Evolutionary conservation across 2,888 invertebrate genomes (phyloP).

Genomic region (Andrena haemorrhoa): DNA sequence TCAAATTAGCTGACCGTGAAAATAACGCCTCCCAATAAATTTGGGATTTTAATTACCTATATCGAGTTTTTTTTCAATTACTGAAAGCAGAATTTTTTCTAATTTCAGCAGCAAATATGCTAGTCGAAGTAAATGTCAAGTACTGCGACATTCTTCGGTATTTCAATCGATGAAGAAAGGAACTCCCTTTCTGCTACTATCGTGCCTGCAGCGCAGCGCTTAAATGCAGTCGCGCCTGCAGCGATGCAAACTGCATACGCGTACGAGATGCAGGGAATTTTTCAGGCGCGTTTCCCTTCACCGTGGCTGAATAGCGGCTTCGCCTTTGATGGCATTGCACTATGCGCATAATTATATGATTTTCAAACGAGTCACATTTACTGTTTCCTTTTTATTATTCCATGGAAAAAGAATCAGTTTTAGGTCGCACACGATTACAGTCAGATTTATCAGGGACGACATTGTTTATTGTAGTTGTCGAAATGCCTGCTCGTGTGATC

Average conservation of each 20-base stretch:
- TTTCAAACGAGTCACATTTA: conserved; percentile 13
- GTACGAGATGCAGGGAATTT: conserved; percentile 24
- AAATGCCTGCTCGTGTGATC: conserved; percentile 48
- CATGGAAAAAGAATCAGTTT: conserved; percentile 6
- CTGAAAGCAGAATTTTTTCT: not conserved
- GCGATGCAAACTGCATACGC: conserved; percentile 36
- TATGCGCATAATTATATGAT: conserved; percentile 7
- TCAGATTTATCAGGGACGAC: conserved; percentile 9
- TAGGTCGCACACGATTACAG: not conserved
- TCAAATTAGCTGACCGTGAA: not conserved
- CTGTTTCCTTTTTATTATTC: conserved; percentile 12
- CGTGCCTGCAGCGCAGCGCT: not conserved
- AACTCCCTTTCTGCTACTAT: not conserved
- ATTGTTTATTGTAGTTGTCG: conserved; percentile 44
- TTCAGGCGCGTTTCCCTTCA: conserved; percentile 53
- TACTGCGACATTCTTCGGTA: not conserved
- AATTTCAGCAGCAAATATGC: not conserved
- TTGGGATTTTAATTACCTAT: not conserved
- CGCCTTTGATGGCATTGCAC: not conserved
- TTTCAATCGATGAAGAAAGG: conserved; percentile 1
- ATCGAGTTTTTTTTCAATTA: not conserved
- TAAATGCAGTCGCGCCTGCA: conserved; percentile 48
- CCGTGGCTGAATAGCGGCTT: not conserved
- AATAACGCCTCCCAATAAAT: too few species aligned
- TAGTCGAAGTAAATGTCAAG: not conserved